phyloP scores from a whole-genome alignment of 2,888 invertebrate genomes.

The Drosophila picticornis region DNA sequence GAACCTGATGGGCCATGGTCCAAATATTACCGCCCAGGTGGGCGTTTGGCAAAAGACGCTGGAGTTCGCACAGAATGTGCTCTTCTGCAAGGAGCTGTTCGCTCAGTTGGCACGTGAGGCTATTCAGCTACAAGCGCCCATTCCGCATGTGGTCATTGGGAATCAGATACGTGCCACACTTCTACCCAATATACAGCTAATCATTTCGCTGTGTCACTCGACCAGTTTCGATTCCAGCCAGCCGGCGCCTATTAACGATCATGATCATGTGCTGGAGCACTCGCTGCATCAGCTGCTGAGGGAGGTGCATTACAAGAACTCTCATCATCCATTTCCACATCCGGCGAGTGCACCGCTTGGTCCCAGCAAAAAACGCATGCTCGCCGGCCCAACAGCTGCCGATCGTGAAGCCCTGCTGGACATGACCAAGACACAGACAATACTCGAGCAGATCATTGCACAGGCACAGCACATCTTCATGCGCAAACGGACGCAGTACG shows the following conservation, averaged over 20 bases:
- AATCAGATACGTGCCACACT: constrained; percentile 98
- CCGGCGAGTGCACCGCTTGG: constrained; percentile 97
- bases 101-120: constrained; percentile 97
- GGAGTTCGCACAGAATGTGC: constrained; percentile 98
- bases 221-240: constrained; percentile 87
- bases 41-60: constrained; percentile 97
- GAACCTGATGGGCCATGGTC: constrained; percentile 91
- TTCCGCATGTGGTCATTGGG: constrained; percentile 98
- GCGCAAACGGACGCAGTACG: constrained; percentile 95
- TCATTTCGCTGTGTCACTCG: constrained; percentile 96
- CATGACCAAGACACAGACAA: constrained; percentile 95
- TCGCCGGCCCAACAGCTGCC: constrained; percentile 96
- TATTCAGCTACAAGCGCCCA: constrained; percentile 95
- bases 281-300: constrained; percentile 96
- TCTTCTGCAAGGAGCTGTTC: constrained; percentile 98
- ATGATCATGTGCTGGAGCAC: constrained; percentile 98
- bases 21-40: constrained; percentile 88
- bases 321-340: constrained; percentile 97
- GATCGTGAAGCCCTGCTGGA: constrained; percentile 94
- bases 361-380: constrained; percentile 94
- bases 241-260: constrained; percentile 88
- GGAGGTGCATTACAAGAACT: constrained; percentile 96
- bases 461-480: constrained; percentile 98
- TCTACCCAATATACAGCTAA: constrained; percentile 96
- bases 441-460: constrained; percentile 97